phyloP scores from a whole-genome alignment of 2,888 invertebrate species.

The Conops quadrifasciatus region DNA sequence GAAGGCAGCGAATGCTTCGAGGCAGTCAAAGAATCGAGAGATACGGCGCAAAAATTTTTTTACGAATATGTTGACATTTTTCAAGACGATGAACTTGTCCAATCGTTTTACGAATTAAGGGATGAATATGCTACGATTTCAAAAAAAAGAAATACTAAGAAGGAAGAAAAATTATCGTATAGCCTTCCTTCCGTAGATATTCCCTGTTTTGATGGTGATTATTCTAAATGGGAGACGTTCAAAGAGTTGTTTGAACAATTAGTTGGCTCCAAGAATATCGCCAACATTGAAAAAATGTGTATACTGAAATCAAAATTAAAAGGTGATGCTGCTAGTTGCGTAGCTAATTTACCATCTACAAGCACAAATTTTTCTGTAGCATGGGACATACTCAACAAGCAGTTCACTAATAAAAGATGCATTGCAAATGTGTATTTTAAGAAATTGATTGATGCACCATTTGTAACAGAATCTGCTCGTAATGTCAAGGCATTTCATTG shows the following conservation, averaged over 20 bases:
- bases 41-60: background rate
- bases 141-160: background rate
- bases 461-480: background rate
- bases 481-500: background rate
- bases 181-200: background rate
- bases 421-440: background rate
- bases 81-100: background rate
- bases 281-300: background rate
- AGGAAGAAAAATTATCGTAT: background rate
- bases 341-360: background rate
- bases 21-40: background rate
- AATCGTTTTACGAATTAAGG: background rate
- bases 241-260: background rate
- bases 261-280: background rate
- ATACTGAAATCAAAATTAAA: background rate
- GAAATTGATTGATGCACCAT: background rate
- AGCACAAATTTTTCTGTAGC: background rate
- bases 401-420: background rate
- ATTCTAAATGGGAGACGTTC: background rate
- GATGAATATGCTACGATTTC: no score
- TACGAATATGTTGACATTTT: background rate
- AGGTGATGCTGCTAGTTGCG: background rate
- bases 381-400: background rate
- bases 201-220: background rate
- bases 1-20: constrained; percentile 4